phyloP scores from a whole-genome alignment of 2,888 invertebrate genomes.

The Chymomyza caudatula region DNA sequence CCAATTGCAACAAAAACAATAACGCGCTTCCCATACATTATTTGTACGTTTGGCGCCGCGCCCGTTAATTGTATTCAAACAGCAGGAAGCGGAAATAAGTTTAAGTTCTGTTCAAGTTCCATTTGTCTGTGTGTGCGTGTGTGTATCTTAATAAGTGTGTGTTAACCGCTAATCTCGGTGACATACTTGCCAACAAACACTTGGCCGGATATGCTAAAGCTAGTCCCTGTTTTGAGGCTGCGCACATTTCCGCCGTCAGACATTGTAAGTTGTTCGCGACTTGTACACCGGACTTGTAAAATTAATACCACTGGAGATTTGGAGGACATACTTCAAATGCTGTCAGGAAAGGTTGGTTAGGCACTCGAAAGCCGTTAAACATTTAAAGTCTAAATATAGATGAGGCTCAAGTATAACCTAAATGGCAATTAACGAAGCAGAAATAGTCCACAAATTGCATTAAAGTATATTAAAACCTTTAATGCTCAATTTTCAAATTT shows the following conservation, averaged over 20 bases:
- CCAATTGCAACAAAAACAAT: not conserved
- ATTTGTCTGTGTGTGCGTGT: not conserved
- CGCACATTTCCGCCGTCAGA: not conserved
- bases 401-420: not conserved
- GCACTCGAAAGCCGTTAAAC: not conserved
- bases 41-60: not conserved
- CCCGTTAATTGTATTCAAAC: constrained; percentile 58
- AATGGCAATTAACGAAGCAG: not conserved
- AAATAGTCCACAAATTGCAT: not conserved
- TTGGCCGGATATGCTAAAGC: not conserved
- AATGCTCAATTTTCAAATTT: too few relatives aligned
- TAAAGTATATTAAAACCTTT: too few relatives aligned
- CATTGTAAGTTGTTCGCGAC: not conserved
- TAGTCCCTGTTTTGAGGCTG: not conserved
- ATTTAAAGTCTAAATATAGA: not conserved
- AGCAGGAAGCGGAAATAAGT: constrained; percentile 66
- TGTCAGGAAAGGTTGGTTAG: not conserved
- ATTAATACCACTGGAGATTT: constrained; percentile 4
- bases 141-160: not conserved
- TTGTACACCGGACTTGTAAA: not conserved
- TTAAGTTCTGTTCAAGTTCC: constrained; percentile 36
- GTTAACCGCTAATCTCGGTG: constrained; percentile 40
- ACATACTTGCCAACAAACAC: constrained; percentile 11
- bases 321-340: not conserved
- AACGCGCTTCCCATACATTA: not conserved